A percentile compares a stretch with the other conserved stretches of the same genome.
Evolutionary conservation across 2,888 invertebrate species (phyloP).

Genomic region (Megamerina dolium): DNA sequence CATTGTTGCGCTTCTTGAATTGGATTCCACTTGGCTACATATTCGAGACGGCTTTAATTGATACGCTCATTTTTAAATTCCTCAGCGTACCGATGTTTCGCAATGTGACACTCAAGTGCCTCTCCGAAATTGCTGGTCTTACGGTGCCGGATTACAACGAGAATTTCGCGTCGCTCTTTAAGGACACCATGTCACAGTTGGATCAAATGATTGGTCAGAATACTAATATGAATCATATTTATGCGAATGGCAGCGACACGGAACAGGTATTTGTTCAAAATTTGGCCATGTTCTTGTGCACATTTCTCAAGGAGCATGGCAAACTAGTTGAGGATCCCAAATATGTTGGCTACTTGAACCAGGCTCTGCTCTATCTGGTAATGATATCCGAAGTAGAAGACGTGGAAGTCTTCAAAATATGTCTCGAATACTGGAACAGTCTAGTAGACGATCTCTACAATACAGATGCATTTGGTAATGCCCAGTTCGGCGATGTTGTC

Average conservation of each 20-base stretch:
- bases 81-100: conserved; percentile 95
- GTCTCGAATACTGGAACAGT: conserved; percentile 97
- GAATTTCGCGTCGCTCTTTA: conserved; percentile 84
- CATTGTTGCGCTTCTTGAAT: conserved; percentile 91
- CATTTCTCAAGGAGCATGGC: conserved; percentile 95
- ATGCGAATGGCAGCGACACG: conserved; percentile 87
- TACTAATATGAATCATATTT: conserved; percentile 91
- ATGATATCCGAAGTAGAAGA: conserved; percentile 97
- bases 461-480: conserved; percentile 62
- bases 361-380: conserved; percentile 80
- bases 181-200: conserved; percentile 86
- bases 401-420: conserved; percentile 99
- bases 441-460: conserved; percentile 88
- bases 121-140: conserved; percentile 95
- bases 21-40: conserved; percentile 99
- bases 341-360: conserved; percentile 68
- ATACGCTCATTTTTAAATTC: conserved; percentile 92
- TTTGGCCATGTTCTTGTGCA: conserved; percentile 92
- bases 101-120: conserved; percentile 95
- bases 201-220: conserved; percentile 86
- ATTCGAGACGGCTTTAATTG: conserved; percentile 96
- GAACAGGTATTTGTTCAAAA: conserved; percentile 99
- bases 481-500: conserved; percentile 31
- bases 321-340: conserved; percentile 77
- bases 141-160: conserved; percentile 86